phyloP scores from a whole-genome alignment of 2,888 invertebrate genomes.

The Lagria hirta region DNA sequence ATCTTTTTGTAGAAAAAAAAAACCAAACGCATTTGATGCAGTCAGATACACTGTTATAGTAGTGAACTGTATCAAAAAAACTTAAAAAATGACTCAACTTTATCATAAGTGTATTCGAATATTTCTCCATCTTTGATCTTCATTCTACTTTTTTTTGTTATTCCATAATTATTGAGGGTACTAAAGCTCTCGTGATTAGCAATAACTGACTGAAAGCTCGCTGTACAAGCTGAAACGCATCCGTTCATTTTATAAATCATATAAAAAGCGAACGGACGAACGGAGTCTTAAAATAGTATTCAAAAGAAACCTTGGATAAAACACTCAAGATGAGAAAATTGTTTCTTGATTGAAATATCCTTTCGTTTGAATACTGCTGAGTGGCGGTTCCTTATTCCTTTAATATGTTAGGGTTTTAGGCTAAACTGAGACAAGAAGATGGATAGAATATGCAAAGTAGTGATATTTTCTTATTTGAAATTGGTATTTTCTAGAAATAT shows the following conservation, averaged over 20 bases:
- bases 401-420: too few relatives aligned
- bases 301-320: background rate
- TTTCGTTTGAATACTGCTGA: too few relatives aligned
- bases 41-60: constrained; percentile 21
- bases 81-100: constrained; percentile 5
- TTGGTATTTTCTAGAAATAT: too few relatives aligned
- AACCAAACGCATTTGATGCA: constrained; percentile 5
- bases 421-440: too few relatives aligned
- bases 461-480: too few relatives aligned
- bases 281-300: too few relatives aligned
- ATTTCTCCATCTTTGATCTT: constrained; percentile 1
- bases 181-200: constrained; percentile 15
- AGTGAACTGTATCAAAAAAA: constrained; percentile 8
- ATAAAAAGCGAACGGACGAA: background rate
- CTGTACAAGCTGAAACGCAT: constrained; percentile 2
- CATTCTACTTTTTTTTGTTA: background rate
- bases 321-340: background rate
- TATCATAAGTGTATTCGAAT: constrained; percentile 7
- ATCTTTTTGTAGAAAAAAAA: constrained; percentile 1
- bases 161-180: constrained; percentile 8
- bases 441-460: too few relatives aligned
- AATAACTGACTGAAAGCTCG: constrained; percentile 7
- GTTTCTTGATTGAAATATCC: too few relatives aligned
- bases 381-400: too few relatives aligned
- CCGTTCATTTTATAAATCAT: constrained; percentile 1